Base-by-base conservation (phyloP, 2,797 vertebrate species). In the Setipinna tenuifilis region DNA sequence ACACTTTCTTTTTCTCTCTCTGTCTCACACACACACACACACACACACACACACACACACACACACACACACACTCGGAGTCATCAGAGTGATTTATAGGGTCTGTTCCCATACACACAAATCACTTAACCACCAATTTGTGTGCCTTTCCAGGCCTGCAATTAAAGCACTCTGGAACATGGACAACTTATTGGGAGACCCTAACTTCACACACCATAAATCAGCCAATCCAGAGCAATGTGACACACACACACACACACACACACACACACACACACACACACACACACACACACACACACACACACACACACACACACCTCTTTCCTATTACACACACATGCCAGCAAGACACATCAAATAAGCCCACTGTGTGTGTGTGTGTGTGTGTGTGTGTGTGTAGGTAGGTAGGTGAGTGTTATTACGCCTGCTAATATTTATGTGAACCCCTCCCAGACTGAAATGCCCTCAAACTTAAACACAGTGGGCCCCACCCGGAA, bases 181-280 rank as follows among this genome's bases (percentile, higher is more conserved):
- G 65, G 28, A 25, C 65, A 71, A 65, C 46, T 48, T 48, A 48
- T 48, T 48, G 46, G 46, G 46, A 48, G 46, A 3, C 46, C 10
- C 3, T 48, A 48, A 48, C 46, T 48, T 48, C 61, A 65, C 61
- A 65, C 61, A 65, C 61, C 46, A 48, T 48, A 48, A 48, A 48
- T 48, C 10, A 48, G 46, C 3, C 46, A 48, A 48, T 48, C 46
- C 3, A 3, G 10, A 48, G 85, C 10, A 10, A 10, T 48, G 10
- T 48, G n/a, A n/a, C n/a, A n/a, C n/a, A n/a, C n/a, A n/a, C n/a
- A n/a, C n/a, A 65, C 61, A 65, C 61, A 65, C 23, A 61, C 59
- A 61, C 59, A 61, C 21, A 21, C 21, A 88, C 86, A 88, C 82
- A 84, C 83, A 92, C 92, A 90, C 87, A 80, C 89, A 91, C 90